These are phyloP conservation scores for Gymnoscopelus microlampas DNA, from an alignment of 2,797 vertebrate genomes.

Conservation along the genomic window DNA sequence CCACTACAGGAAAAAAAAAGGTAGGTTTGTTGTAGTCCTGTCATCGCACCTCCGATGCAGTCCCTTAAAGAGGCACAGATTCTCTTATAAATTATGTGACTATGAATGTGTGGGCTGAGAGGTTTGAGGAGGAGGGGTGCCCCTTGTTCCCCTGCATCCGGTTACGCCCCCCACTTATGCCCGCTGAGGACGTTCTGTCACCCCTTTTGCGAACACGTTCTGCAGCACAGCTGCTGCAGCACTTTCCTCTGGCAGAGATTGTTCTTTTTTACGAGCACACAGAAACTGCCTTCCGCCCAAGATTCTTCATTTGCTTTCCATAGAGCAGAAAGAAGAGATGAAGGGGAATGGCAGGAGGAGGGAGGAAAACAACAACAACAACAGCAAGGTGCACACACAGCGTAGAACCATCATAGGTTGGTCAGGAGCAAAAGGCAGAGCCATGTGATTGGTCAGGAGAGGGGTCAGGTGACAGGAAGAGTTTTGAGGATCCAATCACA, in stretches of 20 bases:
- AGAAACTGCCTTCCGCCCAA: conserved; percentile 99
- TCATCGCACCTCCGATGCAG: conserved; percentile 94
- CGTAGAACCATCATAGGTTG: conserved; percentile 49
- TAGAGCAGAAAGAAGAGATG: conserved; percentile 84
- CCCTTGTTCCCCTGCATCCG: conserved; percentile 64
- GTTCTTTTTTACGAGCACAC: conserved; percentile 99
- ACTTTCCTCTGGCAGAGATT: conserved; percentile 99
- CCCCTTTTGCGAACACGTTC: conserved; percentile 98
- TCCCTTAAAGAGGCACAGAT: conserved; percentile 88
- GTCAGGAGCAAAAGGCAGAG: conserved; percentile 60
- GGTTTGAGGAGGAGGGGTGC: conserved; percentile 52
- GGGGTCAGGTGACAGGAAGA: conserved; percentile 87
- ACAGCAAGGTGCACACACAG: conserved; percentile 10
- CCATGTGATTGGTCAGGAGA: conserved; percentile 89
- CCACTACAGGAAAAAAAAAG: conserved; percentile 90
- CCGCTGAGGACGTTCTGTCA: conserved; percentile 83
- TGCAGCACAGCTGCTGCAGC: conserved; percentile 99
- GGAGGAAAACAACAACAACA: conserved; percentile 2
- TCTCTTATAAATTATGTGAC: conserved; percentile 89
- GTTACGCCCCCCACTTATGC: conserved; percentile 50
- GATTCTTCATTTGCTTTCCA: conserved; percentile 99
- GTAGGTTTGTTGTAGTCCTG: conserved; percentile 99
- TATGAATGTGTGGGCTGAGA: conserved; percentile 86
- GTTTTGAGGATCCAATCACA: conserved; percentile 76
- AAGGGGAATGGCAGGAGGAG: conserved; percentile 20